Base-by-base conservation (phyloP, 2,113 vertebrate species). In the Glaucomys volans region DNA sequence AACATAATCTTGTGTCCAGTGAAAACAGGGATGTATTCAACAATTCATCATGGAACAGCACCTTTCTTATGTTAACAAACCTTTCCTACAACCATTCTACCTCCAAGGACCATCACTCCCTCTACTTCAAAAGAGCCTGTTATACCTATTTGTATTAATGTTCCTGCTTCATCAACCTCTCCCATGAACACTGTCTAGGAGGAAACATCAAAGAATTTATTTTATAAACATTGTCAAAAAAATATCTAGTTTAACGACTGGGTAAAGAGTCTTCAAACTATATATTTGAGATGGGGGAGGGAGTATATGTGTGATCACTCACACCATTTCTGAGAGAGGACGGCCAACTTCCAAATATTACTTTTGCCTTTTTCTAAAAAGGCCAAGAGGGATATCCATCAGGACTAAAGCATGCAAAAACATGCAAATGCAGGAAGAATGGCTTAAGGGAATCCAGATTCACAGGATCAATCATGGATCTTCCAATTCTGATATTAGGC, bases 401-500 rank as follows among this genome's bases (percentile, higher is more conserved):
- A 81, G 40, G 18, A 81, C 26, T 76, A 83, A 75, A 66, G 57
- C n/a, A 8, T 1, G 17, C 9, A 44, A 35, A 87, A 52, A 52
- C 32, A 71, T 67, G 87, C 57, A 94, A 96, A 85, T 57, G 37
- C n/a, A 75, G 24, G 2, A 47, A 47, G 24, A 94, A n/a, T 6
- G 5, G 28, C 18, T 81, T 28, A 62, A 24, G 69, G 35, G 76
- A 57, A 93, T 35, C 69, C 32, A 50, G 74, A 84, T 12, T 76
- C 84, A 17, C 13, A 9, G 4, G 50, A 30, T 96, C 72, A 84
- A 87, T 95, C 75, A 90, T 1, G 4, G 66, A 57, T 35, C 79
- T 47, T 91, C 30, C 5, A 22, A 85, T 71, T 77, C 76, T 92
- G 91, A 96, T 92, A 90, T 62, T 62, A 87, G 81, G 85, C 77